phyloP scores from a whole-genome alignment of 2,797 vertebrate species.

The Antrozous pallidus region DNA sequence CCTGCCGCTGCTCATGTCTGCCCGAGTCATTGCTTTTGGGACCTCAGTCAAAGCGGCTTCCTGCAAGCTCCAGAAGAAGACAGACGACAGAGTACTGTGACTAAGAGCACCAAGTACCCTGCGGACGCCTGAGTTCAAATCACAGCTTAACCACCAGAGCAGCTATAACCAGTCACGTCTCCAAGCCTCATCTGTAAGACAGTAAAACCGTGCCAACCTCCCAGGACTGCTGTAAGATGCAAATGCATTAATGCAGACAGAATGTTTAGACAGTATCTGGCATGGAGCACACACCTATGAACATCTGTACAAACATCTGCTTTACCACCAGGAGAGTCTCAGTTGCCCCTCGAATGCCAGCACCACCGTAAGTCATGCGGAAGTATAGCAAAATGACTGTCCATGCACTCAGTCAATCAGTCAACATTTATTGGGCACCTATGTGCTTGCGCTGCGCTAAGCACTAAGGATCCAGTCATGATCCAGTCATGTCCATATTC shows the following conservation, averaged over 20 bases:
- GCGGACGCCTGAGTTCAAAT: neutral
- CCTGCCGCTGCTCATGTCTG: neutral
- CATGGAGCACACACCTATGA: accelerated
- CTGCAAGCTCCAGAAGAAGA: neutral
- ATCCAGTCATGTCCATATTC: neutral
- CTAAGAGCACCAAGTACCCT: neutral
- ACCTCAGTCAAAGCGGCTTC: neutral
- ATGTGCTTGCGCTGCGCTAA: neutral
- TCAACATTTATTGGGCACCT: accelerated
- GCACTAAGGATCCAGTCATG: neutral
- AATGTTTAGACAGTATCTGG: accelerated
- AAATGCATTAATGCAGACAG: accelerated
- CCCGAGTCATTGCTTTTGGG: neutral
- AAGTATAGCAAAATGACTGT: neutral
- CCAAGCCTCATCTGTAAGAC: neutral
- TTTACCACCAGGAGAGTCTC: accelerated
- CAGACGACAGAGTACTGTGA: accelerated
- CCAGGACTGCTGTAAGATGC: neutral
- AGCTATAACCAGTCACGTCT: neutral
- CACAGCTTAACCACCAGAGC: neutral
- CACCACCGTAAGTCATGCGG: neutral
- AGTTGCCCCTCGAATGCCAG: too few species aligned
- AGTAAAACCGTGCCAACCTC: neutral
- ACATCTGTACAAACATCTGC: too few species aligned
- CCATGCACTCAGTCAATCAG: accelerated